Conservation (phyloP, 1,140 invertebrate species). For the Bradynema listronoti region DNA sequence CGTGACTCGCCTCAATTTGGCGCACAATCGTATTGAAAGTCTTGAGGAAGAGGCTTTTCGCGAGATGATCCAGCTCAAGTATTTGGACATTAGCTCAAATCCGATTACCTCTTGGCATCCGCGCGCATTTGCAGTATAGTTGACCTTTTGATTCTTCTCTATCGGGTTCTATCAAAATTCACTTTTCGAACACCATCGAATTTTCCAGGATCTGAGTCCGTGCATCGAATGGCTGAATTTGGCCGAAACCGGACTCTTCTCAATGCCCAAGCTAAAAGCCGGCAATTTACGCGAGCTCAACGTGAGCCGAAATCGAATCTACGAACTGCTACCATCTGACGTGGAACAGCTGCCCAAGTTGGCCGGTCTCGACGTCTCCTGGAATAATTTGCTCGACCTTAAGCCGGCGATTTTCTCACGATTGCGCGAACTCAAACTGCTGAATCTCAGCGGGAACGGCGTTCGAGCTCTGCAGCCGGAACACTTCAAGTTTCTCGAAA, state of each 20-base stretch:
- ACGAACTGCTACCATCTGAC: conserved; percentile 19
- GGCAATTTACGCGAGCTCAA: conserved; percentile 21
- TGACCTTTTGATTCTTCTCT: background rate
- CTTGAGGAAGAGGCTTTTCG: conserved; percentile 36
- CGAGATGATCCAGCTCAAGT: conserved; percentile 18
- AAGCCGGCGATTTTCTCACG: conserved; percentile 12
- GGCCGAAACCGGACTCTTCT: conserved; percentile 39
- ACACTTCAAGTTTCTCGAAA: conserved; percentile 27
- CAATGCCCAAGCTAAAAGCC: conserved; percentile 32
- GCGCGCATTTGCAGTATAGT: conserved; percentile 26
- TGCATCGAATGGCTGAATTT: conserved; percentile 27
- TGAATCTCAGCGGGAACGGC: conserved; percentile 32
- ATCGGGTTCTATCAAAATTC: background rate
- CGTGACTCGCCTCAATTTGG: conserved; percentile 22
- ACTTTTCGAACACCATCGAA: background rate
- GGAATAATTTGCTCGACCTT: conserved; percentile 27
- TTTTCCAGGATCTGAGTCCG: conserved; percentile 30
- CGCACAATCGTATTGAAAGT: conserved; percentile 36
- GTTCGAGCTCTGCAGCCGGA: conserved; percentile 3
- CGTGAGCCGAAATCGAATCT: conserved; percentile 35
- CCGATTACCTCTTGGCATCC: conserved; percentile 41
- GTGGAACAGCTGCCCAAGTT: conserved; percentile 23
- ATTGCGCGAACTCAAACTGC: conserved; percentile 22
- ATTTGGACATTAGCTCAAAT: conserved; percentile 35
- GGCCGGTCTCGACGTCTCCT: conserved; percentile 19